phyloP scores from a whole-genome alignment of 1,140 invertebrate genomes.

The Sitophilus oryzae region DNA sequence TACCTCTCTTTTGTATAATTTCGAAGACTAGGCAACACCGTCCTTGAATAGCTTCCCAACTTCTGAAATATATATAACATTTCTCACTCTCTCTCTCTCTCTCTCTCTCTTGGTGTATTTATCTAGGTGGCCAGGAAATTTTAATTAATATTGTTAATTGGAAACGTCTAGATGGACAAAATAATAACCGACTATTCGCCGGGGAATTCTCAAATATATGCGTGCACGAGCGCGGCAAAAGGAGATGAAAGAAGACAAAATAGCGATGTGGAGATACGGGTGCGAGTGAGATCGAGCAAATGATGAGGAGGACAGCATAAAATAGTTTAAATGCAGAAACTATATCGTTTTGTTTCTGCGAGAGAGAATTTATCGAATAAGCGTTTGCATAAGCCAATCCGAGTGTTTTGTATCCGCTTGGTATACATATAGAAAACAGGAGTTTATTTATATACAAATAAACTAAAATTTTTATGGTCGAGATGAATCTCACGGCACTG shows the following conservation, averaged over 20 bases:
- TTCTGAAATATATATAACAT: slow-evolving; percentile 25
- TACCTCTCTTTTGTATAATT: no score
- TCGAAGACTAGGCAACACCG: slow-evolving; percentile 7
- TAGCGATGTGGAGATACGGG: not conserved
- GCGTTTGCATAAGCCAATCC: not conserved
- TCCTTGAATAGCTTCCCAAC: slow-evolving; percentile 12
- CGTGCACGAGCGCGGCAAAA: slow-evolving; percentile 5
- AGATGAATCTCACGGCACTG: no score
- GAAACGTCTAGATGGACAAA: slow-evolving; percentile 36
- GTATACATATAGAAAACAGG: no score
- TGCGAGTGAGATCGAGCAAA: not conserved
- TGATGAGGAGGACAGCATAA: not conserved
- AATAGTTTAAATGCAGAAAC: not conserved
- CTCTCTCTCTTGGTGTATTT: slow-evolving; percentile 31
- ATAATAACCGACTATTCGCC: slow-evolving; percentile 31
- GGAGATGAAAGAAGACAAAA: not conserved
- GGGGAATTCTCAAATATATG: slow-evolving; percentile 27
- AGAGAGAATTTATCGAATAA: not conserved
- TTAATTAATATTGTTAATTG: slow-evolving; percentile 36
- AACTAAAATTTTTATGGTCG: no score
- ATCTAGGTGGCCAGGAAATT: slow-evolving; percentile 34
- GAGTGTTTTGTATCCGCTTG: not conserved
- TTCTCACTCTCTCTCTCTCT: slow-evolving; percentile 26
- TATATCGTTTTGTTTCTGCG: not conserved
- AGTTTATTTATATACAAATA: no score